These are phyloP conservation scores for Rhagonycha lutea DNA, from an alignment of 2,888 invertebrate species.

Conservation along the genomic window DNA sequence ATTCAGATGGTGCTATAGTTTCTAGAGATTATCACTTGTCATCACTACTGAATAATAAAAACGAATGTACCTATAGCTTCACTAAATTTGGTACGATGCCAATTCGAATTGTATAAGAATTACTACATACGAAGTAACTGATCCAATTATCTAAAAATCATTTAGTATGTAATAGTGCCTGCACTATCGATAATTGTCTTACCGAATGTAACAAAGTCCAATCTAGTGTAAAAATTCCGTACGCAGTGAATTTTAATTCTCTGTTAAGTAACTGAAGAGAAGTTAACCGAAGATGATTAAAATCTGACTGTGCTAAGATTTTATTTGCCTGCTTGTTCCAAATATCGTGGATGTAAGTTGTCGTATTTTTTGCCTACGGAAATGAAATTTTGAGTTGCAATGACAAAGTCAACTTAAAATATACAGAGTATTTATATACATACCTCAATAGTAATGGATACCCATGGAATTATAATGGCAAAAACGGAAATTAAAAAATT, in stretches of 20 bases:
- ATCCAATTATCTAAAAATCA: not conserved
- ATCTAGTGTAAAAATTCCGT: conserved; percentile 32
- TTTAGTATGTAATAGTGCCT: too few species aligned
- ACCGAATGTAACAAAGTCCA: conserved; percentile 35
- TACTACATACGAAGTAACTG: not conserved
- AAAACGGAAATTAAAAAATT: too few species aligned
- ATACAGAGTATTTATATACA: too few species aligned
- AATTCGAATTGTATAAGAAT: not conserved
- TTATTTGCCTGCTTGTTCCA: conserved; percentile 34
- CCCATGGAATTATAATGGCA: too few species aligned
- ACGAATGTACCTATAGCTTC: too few species aligned
- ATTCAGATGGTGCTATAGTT: too few species aligned
- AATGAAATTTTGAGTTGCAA: not conserved
- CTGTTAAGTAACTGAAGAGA: conserved; percentile 32
- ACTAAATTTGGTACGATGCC: not conserved
- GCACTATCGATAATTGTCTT: not conserved
- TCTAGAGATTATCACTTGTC: too few species aligned
- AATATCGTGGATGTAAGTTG: conserved; percentile 34
- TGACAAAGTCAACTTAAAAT: too few species aligned
- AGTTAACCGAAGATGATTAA: conserved; percentile 33
- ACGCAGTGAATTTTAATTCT: conserved; percentile 30
- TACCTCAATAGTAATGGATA: too few species aligned
- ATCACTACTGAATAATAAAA: too few species aligned
- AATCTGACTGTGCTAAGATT: conserved; percentile 27
- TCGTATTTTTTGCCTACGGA: conserved; percentile 28